phyloP scores from a whole-genome alignment of 2,113 vertebrate genomes.

The Paramormyrops kingsleyae region DNA sequence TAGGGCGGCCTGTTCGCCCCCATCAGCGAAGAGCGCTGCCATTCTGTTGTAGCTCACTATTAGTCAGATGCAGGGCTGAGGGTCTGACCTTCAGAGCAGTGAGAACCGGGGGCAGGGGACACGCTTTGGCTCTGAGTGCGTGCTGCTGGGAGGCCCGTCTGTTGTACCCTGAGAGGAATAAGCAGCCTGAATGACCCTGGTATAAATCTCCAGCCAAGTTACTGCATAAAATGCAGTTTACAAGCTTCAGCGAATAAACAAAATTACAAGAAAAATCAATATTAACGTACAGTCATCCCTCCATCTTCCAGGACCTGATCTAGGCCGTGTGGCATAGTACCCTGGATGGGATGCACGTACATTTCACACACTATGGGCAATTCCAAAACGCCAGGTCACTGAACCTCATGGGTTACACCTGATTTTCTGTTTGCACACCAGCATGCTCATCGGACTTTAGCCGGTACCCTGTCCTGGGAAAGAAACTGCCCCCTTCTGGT shows the following conservation, averaged over 20 bases:
- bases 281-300: not conserved
- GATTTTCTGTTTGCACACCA: not conserved
- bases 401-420: not conserved
- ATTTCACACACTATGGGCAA: not conserved
- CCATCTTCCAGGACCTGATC: not conserved
- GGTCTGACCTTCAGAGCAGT: not conserved
- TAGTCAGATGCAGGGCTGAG: not conserved
- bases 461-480: not conserved
- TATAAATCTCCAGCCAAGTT: not conserved
- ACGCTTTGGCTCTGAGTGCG: not conserved
- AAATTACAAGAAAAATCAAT: not conserved
- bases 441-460: not conserved
- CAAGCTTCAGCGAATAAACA: not conserved
- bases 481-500: not conserved
- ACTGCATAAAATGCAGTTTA: not conserved
- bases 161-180: not conserved
- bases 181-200: not conserved
- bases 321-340: not conserved
- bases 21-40: not conserved
- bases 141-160: not conserved
- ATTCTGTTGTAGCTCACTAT: not conserved
- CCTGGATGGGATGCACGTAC: not conserved
- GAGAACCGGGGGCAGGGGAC: not conserved
- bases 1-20: not conserved
- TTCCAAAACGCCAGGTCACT: not conserved